Evolutionary conservation across 2,888 invertebrate genomes (phyloP).

Genomic region (Erebia ligea): DNA sequence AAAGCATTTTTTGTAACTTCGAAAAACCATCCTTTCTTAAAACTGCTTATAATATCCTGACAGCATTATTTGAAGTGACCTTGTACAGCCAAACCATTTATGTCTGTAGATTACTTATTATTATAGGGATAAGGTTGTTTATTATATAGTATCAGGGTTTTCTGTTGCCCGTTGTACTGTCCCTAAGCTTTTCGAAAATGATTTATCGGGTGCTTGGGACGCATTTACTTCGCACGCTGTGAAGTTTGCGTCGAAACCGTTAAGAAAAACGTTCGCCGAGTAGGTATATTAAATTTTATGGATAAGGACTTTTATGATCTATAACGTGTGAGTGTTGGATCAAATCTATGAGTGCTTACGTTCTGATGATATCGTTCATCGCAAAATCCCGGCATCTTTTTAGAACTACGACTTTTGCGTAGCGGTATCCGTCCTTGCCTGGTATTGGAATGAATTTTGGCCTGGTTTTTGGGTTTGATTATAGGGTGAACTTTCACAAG

Average conservation of each 20-base stretch:
- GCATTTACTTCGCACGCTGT: constrained; percentile 21
- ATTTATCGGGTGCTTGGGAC: constrained; percentile 25
- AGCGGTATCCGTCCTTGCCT: no score
- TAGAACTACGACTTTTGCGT: neutral
- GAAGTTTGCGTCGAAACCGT: constrained; percentile 46
- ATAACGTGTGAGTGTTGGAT: constrained; percentile 18
- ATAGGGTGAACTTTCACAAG: no score
- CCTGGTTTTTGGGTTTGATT: no score
- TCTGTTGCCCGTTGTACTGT: constrained; percentile 7
- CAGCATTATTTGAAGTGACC: constrained; percentile 66
- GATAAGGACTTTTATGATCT: constrained; percentile 31
- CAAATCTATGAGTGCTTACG: constrained; percentile 13
- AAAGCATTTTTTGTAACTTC: constrained; percentile 18
- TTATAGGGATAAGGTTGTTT: constrained; percentile 1
- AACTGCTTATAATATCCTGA: constrained; percentile 62
- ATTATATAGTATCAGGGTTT: neutral
- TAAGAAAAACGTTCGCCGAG: constrained; percentile 47
- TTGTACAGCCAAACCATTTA: constrained; percentile 31
- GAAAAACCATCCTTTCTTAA: constrained; percentile 53
- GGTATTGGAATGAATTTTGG: no score
- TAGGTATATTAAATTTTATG: constrained; percentile 49
- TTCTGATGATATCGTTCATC: constrained; percentile 2
- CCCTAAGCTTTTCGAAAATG: constrained; percentile 24
- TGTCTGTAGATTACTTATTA: neutral
- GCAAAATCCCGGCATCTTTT: neutral